These are phyloP conservation scores for Drosophila meridiana DNA, from an alignment of 2,888 invertebrate genomes.

Conservation along the genomic window DNA sequence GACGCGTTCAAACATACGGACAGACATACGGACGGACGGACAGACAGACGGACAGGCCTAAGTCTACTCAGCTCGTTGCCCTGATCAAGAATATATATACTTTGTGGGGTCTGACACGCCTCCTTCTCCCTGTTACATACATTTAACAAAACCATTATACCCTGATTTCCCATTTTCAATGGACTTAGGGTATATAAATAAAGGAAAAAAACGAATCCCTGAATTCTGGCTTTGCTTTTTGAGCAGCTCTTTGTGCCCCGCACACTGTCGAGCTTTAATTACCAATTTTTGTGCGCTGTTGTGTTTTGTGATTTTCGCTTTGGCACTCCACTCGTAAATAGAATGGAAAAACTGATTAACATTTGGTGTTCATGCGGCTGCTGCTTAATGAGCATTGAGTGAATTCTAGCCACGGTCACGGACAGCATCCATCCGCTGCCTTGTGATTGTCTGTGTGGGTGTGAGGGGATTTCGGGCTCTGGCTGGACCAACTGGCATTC, in stretches of 20 bases:
- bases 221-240: slow-evolving; percentile 7
- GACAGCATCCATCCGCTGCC: neutral
- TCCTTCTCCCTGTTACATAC: no score
- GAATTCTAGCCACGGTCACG: slow-evolving; percentile 5
- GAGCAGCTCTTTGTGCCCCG: slow-evolving; percentile 10
- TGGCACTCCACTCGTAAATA: slow-evolving; percentile 36
- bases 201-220: slow-evolving; percentile 6
- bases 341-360: slow-evolving; percentile 67
- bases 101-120: no score
- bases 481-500: slow-evolving; percentile 37
- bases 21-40: no score
- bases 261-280: slow-evolving; percentile 55
- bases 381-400: slow-evolving; percentile 52
- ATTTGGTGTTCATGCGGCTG: slow-evolving; percentile 56
- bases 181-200: no score
- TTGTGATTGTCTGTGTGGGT: neutral
- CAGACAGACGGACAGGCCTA: no score
- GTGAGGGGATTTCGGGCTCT: neutral
- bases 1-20: no score
- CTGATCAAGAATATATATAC: no score
- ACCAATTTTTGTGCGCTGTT: slow-evolving; percentile 65
- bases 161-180: no score
- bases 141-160: no score
- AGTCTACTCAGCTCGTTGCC: no score
- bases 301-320: slow-evolving; percentile 70